Evolutionary conservation across 2,888 invertebrate species (phyloP).

Genomic region (Papilio elwesi): DNA sequence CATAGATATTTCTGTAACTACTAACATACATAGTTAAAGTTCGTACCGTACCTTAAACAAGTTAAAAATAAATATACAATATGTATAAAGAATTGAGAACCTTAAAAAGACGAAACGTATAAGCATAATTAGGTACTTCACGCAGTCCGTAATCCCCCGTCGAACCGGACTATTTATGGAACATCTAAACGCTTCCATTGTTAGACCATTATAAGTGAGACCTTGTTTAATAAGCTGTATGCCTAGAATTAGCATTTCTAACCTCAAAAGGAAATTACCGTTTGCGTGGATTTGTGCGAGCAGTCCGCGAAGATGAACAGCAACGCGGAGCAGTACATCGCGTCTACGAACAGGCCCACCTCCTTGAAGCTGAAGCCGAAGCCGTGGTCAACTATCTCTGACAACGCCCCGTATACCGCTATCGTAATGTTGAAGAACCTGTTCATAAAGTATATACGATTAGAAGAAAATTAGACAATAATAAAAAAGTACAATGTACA

Average conservation of each 20-base stretch:
- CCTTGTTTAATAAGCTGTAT: background rate
- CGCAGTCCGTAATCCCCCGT: too few relatives aligned
- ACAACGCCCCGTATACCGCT: conserved; percentile 87
- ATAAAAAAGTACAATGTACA: too few relatives aligned
- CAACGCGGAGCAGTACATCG: conserved; percentile 84
- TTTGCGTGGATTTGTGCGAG: conserved; percentile 86
- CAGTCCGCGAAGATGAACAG: conserved; percentile 87
- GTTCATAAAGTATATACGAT: background rate
- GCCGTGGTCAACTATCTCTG: conserved; percentile 87
- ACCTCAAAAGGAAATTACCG: conserved; percentile 56
- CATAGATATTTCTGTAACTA: background rate
- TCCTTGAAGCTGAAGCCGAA: conserved; percentile 87
- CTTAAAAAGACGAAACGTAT: too few relatives aligned
- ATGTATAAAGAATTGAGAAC: too few relatives aligned
- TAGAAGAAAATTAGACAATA: too few relatives aligned
- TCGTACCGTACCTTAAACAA: background rate
- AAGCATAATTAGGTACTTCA: too few relatives aligned
- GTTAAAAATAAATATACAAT: background rate
- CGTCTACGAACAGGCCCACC: conserved; percentile 86
- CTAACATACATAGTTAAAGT: background rate
- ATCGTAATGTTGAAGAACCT: conserved; percentile 88
- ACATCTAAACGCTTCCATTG: too few relatives aligned
- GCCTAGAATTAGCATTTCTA: background rate
- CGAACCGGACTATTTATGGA: too few relatives aligned
- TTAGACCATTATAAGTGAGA: too few relatives aligned